Base-by-base conservation (phyloP, 2,888 invertebrate genomes). In the Julus scanicus region DNA sequence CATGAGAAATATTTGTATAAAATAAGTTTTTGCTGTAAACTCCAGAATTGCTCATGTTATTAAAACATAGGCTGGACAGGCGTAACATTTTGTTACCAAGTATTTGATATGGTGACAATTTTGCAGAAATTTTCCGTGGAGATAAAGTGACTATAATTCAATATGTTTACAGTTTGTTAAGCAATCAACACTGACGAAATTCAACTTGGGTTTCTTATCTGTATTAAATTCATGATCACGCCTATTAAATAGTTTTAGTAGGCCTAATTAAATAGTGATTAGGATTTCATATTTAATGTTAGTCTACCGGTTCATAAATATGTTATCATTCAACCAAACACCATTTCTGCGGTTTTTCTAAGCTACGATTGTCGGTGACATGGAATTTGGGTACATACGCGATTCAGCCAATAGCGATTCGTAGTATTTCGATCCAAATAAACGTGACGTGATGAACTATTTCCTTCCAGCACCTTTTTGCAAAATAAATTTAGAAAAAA, bases 331-430 rank as follows among this genome's bases (percentile, higher is more conserved):
- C 44, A 29, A 49, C 49, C 49, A 85, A 48, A 85, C 11, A 85
- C 44, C 49, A 85, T 49, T 85, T 29, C 29, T 85, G 8, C 3
- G 17, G 44, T 44, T 44, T 49, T 37, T 49, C 44, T 49, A 49
- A 85, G 85, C 44, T 85, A 49, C 49, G n/a, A 49, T 85, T 84
- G 86, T 48, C 39, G 15, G 53, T 57, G 57, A 86, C 29, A 29
- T 29, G 29, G 29, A 29, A 57, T 49, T 85, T 40, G 85, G 85
- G 53, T 88, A 88, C 88, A 44, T 88, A 88, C 88, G 88, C 88
- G 88, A 44, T 53, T 88, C 40, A 88, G 88, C 88, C 88, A 88
- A 85, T 84, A 84, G n/a, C 86, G 85, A 57, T 88, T 88, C 37
- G 88, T 53, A 37, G 88, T 86, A 17, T 57, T 39, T 40, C 57